Evolutionary conservation across 2,113 vertebrate species (phyloP).

Genomic region (Cyprinodon variegatus): DNA sequence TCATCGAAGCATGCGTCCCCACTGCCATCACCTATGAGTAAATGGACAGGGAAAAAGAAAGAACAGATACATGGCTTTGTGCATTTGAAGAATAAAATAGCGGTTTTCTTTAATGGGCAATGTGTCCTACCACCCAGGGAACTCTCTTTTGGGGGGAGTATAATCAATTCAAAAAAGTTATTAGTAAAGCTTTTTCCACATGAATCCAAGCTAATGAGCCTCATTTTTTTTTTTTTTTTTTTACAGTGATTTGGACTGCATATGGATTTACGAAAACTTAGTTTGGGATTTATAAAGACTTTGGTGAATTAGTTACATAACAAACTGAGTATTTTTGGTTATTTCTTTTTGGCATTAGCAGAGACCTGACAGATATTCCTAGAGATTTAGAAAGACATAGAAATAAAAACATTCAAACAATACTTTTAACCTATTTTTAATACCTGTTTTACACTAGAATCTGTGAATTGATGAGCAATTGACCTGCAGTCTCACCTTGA

Average conservation of each 20-base stretch:
- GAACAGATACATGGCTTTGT: background rate
- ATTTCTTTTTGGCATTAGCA: background rate
- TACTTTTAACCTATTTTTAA: no score
- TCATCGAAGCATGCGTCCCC: conserved; percentile 95
- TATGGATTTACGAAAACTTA: background rate
- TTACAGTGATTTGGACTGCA: background rate
- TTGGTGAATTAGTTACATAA: background rate
- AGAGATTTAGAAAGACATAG: background rate
- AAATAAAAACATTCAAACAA: no score
- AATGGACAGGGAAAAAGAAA: background rate
- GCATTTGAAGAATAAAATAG: background rate
- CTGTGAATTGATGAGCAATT: no score
- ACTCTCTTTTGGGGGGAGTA: background rate
- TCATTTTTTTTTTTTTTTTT: background rate
- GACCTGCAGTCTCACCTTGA: background rate
- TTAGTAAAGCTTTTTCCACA: background rate
- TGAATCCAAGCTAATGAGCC: background rate
- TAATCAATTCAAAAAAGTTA: background rate
- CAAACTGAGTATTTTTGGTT: background rate
- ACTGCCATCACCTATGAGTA: conserved; percentile 84
- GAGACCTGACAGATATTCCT: background rate
- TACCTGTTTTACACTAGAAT: no score
- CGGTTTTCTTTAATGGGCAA: no score
- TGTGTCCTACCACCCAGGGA: background rate
- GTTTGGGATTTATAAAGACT: background rate